Conservation (phyloP, 2,113 vertebrate genomes). For the Triplophysa tibetana region DNA sequence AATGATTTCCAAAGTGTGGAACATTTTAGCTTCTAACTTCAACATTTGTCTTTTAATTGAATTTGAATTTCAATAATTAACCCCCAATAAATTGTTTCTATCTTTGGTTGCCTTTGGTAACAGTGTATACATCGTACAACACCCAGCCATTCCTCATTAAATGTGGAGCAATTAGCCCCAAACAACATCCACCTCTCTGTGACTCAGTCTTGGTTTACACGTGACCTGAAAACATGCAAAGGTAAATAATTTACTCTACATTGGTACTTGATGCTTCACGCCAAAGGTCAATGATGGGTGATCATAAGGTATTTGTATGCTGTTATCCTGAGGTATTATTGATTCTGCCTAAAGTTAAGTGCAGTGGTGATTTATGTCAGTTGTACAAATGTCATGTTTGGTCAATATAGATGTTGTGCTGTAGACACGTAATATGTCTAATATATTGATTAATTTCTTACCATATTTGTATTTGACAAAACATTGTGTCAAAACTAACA, state of each 20-base stretch:
- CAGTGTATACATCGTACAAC: conserved; percentile 12
- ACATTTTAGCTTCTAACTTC: too few relatives aligned
- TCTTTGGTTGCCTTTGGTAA: conserved; percentile 12
- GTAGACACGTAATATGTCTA: too few relatives aligned
- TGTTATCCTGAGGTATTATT: conserved; percentile 29
- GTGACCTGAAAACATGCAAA: neutral
- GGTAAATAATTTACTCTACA: conserved; percentile 15
- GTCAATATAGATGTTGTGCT: neutral
- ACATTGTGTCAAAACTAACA: too few relatives aligned
- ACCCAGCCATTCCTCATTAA: conserved; percentile 2
- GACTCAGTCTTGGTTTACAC: neutral
- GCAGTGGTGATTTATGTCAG: conserved; percentile 8
- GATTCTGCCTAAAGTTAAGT: conserved; percentile 11
- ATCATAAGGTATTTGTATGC: conserved; percentile 10
- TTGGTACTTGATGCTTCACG: neutral
- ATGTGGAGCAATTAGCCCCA: neutral
- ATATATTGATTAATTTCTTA: too few relatives aligned
- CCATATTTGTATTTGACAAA: too few relatives aligned
- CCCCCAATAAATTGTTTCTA: neutral
- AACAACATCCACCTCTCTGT: neutral
- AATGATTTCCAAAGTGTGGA: too few relatives aligned
- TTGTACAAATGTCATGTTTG: conserved; percentile 16
- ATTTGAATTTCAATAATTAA: neutral
- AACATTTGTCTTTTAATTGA: neutral
- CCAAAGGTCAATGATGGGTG: neutral